These are phyloP conservation scores for Narcine bancroftii DNA, from an alignment of 2,113 vertebrate genomes.

Conservation along the genomic window DNA sequence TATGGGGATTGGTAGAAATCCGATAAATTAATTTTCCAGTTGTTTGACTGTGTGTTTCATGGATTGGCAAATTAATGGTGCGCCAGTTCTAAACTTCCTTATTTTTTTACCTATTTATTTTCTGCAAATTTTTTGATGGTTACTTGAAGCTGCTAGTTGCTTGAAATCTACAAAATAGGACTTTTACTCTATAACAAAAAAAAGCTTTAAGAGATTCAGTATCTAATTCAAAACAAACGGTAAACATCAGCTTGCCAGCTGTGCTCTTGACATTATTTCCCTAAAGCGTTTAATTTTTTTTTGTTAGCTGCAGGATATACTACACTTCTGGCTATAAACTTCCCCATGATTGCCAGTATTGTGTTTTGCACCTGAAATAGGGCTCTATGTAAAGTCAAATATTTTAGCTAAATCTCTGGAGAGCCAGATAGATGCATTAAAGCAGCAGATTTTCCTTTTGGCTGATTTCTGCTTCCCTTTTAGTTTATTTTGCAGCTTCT, in stretches of 20 bases:
- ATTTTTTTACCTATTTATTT: too few species aligned
- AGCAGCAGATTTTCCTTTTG: neutral
- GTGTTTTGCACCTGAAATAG: neutral
- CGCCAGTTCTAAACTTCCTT: too few species aligned
- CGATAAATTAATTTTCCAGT: too few species aligned
- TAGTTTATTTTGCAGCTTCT: neutral
- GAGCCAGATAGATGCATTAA: neutral
- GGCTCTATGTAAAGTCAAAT: conserved; percentile 8
- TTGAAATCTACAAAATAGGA: too few species aligned
- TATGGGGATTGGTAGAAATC: too few species aligned
- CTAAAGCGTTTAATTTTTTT: conserved; percentile 25
- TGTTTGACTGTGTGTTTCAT: too few species aligned
- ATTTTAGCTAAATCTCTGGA: conserved; percentile 23
- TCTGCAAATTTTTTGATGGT: too few species aligned
- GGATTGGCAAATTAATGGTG: too few species aligned
- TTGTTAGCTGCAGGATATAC: neutral
- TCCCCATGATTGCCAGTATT: conserved; percentile 7
- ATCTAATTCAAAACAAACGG: neutral
- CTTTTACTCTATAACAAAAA: too few species aligned
- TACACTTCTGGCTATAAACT: neutral
- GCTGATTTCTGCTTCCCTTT: neutral
- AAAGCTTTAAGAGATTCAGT: neutral
- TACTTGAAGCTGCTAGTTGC: too few species aligned
- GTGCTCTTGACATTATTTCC: neutral
- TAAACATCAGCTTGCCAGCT: conserved; percentile 2